phyloP scores from a whole-genome alignment of 2,113 vertebrate species.

The Colinus virginianus region DNA sequence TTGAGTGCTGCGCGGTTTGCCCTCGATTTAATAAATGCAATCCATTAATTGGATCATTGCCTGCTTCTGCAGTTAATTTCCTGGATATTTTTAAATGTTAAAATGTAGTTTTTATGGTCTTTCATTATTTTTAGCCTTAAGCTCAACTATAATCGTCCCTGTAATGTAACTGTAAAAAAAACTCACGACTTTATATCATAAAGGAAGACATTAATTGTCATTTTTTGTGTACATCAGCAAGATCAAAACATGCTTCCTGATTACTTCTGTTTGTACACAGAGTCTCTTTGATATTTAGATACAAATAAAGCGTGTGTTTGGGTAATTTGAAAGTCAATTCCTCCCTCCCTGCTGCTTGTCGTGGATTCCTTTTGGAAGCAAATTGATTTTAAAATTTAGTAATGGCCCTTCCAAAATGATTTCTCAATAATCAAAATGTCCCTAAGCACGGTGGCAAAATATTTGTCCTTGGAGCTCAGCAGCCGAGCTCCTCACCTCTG shows the following conservation, averaged over 20 bases:
- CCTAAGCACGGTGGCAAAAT: constrained; percentile 6
- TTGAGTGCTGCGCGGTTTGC: constrained; percentile 11
- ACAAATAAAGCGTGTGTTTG: constrained; percentile 14
- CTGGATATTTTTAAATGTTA: constrained; percentile 75
- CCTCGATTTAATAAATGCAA: constrained; percentile 53
- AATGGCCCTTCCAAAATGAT: constrained; percentile 48
- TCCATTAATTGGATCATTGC: constrained; percentile 73
- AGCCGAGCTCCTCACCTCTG: accelerated
- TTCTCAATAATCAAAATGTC: constrained; percentile 54
- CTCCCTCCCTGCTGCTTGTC: constrained; percentile 45
- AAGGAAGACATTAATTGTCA: constrained; percentile 66
- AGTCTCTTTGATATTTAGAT: constrained; percentile 62
- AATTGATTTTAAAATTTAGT: constrained; percentile 51
- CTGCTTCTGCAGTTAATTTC: constrained; percentile 69
- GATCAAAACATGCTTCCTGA: constrained; percentile 62
- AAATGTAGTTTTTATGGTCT: constrained; percentile 66
- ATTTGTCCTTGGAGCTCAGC: constrained; percentile 12
- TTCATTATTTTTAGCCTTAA: constrained; percentile 71
- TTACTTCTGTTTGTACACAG: constrained; percentile 57
- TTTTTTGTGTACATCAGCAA: constrained; percentile 66
- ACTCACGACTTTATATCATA: constrained; percentile 32
- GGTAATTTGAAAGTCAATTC: constrained; percentile 64
- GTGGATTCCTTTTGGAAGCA: constrained; percentile 32
- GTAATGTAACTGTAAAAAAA: constrained; percentile 70
- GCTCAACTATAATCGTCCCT: constrained; percentile 54